Conservation (phyloP, 1,140 invertebrate genomes). For the Drosophila jambulina region DNA sequence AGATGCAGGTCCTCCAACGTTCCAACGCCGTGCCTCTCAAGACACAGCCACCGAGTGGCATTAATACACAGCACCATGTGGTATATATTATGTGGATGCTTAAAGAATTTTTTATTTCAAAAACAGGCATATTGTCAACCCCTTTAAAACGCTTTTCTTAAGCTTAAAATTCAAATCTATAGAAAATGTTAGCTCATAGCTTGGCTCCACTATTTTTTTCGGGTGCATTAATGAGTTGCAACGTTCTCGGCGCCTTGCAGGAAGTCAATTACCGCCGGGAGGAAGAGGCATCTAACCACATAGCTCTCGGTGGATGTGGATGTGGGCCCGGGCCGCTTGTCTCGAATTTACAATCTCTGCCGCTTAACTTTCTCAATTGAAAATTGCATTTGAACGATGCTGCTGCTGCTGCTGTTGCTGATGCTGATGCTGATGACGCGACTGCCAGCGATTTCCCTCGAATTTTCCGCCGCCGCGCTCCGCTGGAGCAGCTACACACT, state of each 20-base stretch:
- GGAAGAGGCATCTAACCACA: conserved; percentile 39
- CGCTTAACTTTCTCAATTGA: conserved; percentile 75
- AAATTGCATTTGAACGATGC: conserved; percentile 67
- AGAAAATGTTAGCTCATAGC: background rate
- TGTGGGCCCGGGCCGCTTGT: conserved; percentile 37
- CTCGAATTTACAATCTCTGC: conserved; percentile 57
- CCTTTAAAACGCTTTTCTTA: background rate
- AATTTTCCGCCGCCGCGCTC: conserved; percentile 67
- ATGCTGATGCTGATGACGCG: conserved; percentile 16
- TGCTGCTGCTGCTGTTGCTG: conserved; percentile 6
- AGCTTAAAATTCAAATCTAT: too few species aligned
- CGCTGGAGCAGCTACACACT: conserved; percentile 35
- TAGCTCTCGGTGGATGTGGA: conserved; percentile 12
- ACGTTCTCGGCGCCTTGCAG: conserved; percentile 53
- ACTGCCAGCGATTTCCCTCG: conserved; percentile 62
- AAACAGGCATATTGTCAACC: too few species aligned
- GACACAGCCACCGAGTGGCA: background rate
- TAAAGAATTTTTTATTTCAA: background rate
- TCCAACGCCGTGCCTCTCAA: background rate
- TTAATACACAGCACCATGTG: background rate
- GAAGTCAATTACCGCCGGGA: conserved; percentile 59
- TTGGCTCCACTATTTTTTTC: background rate
- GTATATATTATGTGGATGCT: background rate
- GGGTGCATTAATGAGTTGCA: conserved; percentile 25
- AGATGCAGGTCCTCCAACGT: conserved; percentile 16